Base-by-base conservation (phyloP, 2,888 invertebrate genomes). In the Choristoneura rosaceana region DNA sequence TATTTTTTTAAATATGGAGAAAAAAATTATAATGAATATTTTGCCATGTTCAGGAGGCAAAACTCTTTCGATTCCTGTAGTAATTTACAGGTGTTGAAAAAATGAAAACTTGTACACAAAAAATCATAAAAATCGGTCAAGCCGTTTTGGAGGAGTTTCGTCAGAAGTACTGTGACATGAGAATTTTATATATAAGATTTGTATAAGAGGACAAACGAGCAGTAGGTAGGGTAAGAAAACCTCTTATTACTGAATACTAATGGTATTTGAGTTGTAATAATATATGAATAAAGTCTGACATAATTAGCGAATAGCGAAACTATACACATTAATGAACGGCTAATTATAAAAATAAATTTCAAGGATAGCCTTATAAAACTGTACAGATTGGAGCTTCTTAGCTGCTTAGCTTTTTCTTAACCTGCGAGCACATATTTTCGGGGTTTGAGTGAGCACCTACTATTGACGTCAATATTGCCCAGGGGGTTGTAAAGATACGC, bases 401-500 rank as follows among this genome's bases (percentile, higher is more conserved):
- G 25, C 25, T 25, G 25, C 25, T 25, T 25, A 2, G 25, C 25
- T 25, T 25, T 25, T 25, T 25, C 2, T 7, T 7, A 52, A 17
- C 52, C 52, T 52, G 8, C 52, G 55, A 12, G 52, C 38, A 52
- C 15, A 10, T 65, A 65, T 65, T 67, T 59, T 67, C 33, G 25
- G 33, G 33, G 10, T 55, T 12, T 55, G 55, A 10, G 55, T 55
- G 55, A 25, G 55, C 52, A 15, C 17, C 17, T 52, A 52, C 8
- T 55, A 43, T 64, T 59, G 59, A 45, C 45, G n/a, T 59, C 45
- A 34, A 60, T 60, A 59, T 8, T 14, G 59, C 59, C 59, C 41
- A 34, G 15, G 59, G 67, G 10, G 45, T 67, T 45, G 41, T 47
- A 10, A 15, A 25, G 67, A 60, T 68, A 47, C 59, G 67, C 47